A percentile compares a stretch with the other conserved stretches of the same genome.
Conservation (phyloP, 2,888 invertebrate species). For the Auanema sp. region DNA sequence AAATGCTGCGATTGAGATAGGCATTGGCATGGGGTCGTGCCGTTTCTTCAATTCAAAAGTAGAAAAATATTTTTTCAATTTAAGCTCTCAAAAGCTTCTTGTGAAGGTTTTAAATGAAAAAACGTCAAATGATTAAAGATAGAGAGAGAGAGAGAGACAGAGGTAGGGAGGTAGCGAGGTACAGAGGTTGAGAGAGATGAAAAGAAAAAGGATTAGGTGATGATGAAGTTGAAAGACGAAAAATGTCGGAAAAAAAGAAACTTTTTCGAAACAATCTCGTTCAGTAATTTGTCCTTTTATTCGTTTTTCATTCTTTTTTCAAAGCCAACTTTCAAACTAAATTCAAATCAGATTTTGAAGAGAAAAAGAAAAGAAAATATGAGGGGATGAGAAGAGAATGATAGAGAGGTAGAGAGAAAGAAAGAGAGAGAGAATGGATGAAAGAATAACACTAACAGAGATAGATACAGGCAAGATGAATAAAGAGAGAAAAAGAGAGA, state of each 20-base stretch:
- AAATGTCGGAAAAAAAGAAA: too few species aligned
- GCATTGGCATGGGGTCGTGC: constrained; percentile 11
- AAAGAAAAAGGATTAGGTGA: constrained; percentile 12
- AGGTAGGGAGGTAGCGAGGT: too few species aligned
- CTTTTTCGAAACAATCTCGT: constrained; percentile 2
- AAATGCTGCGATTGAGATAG: constrained; percentile 16
- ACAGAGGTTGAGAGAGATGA: constrained; percentile 6
- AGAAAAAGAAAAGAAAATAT: not conserved
- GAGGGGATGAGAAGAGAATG: not conserved
- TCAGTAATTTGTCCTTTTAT: constrained; percentile 1
- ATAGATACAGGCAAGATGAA: too few species aligned
- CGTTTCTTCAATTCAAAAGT: too few species aligned
- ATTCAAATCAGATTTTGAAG: not conserved
- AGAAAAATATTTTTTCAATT: constrained; percentile 24
- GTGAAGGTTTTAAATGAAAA: constrained; percentile 28
- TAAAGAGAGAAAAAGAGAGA: constrained; percentile 1
- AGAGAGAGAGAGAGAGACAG: too few species aligned
- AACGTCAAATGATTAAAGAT: not conserved
- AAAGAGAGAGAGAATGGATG: not conserved
- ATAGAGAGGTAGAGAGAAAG: not conserved
- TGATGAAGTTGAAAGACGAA: constrained; percentile 19
- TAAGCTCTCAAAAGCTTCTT: constrained; percentile 19
- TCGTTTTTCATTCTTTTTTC: constrained; percentile 3
- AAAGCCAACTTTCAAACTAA: not conserved
- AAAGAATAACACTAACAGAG: not conserved